These are phyloP conservation scores for Papilio helenus DNA, from an alignment of 1,140 invertebrate species.

Conservation along the genomic window DNA sequence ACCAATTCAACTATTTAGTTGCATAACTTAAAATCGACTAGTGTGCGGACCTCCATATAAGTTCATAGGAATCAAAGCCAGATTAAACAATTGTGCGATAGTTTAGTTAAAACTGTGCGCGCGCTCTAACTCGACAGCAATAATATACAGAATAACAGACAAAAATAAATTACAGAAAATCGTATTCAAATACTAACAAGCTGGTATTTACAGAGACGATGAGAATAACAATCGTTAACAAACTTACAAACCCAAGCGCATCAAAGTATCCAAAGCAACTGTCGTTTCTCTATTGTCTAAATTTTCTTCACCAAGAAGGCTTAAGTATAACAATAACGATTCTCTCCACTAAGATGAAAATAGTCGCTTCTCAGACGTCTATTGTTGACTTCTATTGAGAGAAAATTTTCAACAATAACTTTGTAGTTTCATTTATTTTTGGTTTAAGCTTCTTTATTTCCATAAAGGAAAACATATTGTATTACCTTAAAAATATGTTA, in stretches of 20 bases:
- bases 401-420: neutral
- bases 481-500: neutral
- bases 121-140: too few species aligned
- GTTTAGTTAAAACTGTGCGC: too few species aligned
- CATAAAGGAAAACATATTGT: neutral
- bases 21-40: too few species aligned
- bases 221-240: neutral
- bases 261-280: neutral
- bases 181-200: neutral
- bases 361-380: neutral
- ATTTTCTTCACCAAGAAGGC: conserved; percentile 3
- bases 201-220: neutral
- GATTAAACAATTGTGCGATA: too few species aligned
- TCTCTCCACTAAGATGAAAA: neutral
- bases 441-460: neutral
- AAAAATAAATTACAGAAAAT: neutral
- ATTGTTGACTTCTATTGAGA: neutral
- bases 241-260: neutral
- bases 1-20: too few species aligned
- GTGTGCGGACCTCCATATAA: too few species aligned
- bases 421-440: neutral
- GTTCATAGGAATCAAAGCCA: too few species aligned
- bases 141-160: too few species aligned
- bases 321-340: conserved; percentile 5
- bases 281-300: neutral